Evolutionary conservation across 2,113 vertebrate species (phyloP), one percentile per base, ranked within the genome.

Genomic region (Psephotus haematonotus): DNA sequence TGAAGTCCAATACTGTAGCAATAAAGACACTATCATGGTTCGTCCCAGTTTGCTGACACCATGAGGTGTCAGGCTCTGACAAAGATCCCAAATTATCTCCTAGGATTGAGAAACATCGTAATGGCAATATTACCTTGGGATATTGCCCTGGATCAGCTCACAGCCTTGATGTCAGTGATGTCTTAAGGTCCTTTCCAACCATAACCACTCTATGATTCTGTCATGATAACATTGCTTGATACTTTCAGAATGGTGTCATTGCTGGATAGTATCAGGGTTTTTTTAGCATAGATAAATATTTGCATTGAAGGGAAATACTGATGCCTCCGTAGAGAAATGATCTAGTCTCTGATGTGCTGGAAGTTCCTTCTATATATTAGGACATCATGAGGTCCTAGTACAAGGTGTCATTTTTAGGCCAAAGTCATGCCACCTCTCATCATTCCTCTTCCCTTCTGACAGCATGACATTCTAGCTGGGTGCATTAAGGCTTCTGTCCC

Each of bases 41-140:
- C 80, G 77, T 47, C 94, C 74, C 0, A 83, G 86, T 71, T 92
- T 96, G 27, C 92, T 78, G 50, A 96, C 87, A 17, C 74, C 64
- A 68, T 67, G 93, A 16, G 83, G 92, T 68, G 93, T 17, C 52
- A 75, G 55, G 9, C 17, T 12, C 33, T 7, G 10, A 22, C 25
- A 39, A 64, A 68, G 13, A 17, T 44, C 33, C 7, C 41, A 41
- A 29, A 75, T 81, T 27, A 33, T 28, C 29, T 77, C 29, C 19
- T 6, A 9, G n/a, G 44, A 14, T 27, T 17, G 15, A 43, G 44
- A 18, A 37, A 27, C 6, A 10, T 10, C 1, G 1, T 25, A 31
- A 29, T 0, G 1, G 14, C 41, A 55, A 6, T n/a, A 23, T 35
- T 62, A 29, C 31, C 25, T 9, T 19, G 47, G 22, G 43, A 31